phyloP scores from a whole-genome alignment of 1,140 invertebrate genomes.

The Drosophila repletoides region DNA sequence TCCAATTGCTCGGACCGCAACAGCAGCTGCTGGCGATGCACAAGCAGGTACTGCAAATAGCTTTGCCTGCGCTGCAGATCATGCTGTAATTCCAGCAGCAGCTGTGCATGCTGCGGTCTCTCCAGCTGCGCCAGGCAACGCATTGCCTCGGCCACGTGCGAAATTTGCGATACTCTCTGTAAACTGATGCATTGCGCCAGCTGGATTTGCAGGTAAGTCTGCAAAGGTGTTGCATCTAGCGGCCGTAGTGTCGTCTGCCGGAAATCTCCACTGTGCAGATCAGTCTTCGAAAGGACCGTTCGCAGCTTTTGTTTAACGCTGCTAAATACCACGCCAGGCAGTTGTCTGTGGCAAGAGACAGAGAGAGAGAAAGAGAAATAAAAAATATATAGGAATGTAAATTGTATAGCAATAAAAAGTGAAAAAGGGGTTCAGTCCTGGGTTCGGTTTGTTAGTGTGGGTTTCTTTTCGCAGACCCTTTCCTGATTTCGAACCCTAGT shows the following conservation, averaged over 20 bases:
- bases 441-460: too few relatives aligned
- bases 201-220: slow-evolving; percentile 88
- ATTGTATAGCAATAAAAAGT: too few relatives aligned
- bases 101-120: slow-evolving; percentile 88
- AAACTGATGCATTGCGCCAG: slow-evolving; percentile 94
- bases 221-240: slow-evolving; percentile 69
- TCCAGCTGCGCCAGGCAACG: slow-evolving; percentile 91
- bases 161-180: slow-evolving; percentile 90
- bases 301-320: slow-evolving; percentile 97
- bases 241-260: slow-evolving; percentile 65
- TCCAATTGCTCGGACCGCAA: slow-evolving; percentile 91
- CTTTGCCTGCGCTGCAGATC: slow-evolving; percentile 91
- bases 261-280: slow-evolving; percentile 84
- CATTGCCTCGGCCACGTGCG: slow-evolving; percentile 91
- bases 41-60: slow-evolving; percentile 93
- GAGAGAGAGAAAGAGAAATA: neutral
- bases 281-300: slow-evolving; percentile 93
- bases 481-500: too few relatives aligned
- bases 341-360: neutral
- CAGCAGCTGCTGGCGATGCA: slow-evolving; percentile 91
- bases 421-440: too few relatives aligned
- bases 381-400: too few relatives aligned
- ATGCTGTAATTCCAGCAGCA: slow-evolving; percentile 90
- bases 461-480: too few relatives aligned
- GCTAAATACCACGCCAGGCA: slow-evolving; percentile 84